A percentile compares a stretch with the other conserved stretches of the same genome.
phyloP scores from a whole-genome alignment of 2,113 vertebrate species.

The Callipepla squamata region DNA sequence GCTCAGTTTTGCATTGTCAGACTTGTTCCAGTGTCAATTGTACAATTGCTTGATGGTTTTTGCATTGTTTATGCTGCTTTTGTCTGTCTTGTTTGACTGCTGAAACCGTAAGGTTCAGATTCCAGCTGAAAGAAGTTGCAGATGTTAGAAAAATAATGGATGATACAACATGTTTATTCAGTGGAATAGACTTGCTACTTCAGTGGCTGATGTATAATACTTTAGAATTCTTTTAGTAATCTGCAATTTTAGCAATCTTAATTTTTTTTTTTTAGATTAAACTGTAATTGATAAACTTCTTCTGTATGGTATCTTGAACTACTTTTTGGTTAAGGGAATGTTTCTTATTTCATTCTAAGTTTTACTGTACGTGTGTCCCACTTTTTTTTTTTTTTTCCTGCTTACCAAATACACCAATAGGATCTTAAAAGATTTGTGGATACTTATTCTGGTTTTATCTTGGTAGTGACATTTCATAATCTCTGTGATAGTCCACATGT shows the following conservation, averaged over 20 bases:
- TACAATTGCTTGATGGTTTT: neutral
- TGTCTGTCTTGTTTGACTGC: neutral
- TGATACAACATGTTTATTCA: neutral
- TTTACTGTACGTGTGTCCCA: neutral
- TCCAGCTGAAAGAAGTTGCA: neutral
- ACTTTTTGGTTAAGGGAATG: neutral
- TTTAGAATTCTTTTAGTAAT: neutral
- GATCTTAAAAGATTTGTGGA: neutral
- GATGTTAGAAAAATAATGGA: neutral
- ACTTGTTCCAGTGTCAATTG: neutral
- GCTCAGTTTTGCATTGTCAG: neutral
- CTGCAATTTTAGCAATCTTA: neutral
- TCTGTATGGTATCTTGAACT: neutral
- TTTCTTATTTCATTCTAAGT: neutral
- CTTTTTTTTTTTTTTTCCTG: neutral
- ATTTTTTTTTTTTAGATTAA: neutral
- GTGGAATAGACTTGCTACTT: neutral
- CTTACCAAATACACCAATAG: neutral
- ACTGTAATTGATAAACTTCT: neutral
- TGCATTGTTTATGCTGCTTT: neutral
- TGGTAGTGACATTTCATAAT: neutral
- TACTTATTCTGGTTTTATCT: neutral
- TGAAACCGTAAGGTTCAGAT: neutral
- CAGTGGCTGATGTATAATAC: fast-evolving
- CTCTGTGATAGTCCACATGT: neutral